phyloP scores from a whole-genome alignment of 2,888 invertebrate genomes.

The Agrochola macilenta region DNA sequence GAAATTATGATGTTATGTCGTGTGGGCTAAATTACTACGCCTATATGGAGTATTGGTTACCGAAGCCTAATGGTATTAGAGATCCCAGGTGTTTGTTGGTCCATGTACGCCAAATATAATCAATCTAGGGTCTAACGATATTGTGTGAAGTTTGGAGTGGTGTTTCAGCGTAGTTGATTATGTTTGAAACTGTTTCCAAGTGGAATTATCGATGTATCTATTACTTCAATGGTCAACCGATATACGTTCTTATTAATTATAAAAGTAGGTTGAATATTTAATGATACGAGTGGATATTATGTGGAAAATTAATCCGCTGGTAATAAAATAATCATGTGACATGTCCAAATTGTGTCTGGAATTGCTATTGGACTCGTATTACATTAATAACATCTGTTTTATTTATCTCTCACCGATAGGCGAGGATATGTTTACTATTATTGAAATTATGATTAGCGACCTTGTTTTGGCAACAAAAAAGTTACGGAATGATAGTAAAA shows the following conservation, averaged over 20 bases:
- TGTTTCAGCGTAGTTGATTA: slow-evolving; percentile 6
- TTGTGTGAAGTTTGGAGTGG: slow-evolving; percentile 9
- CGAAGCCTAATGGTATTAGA: slow-evolving; percentile 26
- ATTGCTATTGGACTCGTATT: slow-evolving; percentile 29
- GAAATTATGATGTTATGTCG: slow-evolving; percentile 13
- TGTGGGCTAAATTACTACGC: slow-evolving; percentile 6
- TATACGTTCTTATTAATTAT: background rate
- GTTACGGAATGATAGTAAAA: slow-evolving; percentile 18
- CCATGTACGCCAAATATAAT: slow-evolving; percentile 26
- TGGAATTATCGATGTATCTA: slow-evolving; percentile 20
- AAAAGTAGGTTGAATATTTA: slow-evolving; percentile 30
- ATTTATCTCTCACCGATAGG: slow-evolving; percentile 39
- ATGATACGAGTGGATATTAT: background rate
- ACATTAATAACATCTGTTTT: slow-evolving; percentile 58
- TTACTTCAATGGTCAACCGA: slow-evolving; percentile 5
- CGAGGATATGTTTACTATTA: slow-evolving; percentile 33
- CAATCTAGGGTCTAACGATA: background rate
- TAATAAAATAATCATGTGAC: slow-evolving; percentile 29
- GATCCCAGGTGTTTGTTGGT: slow-evolving; percentile 18
- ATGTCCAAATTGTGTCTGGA: slow-evolving; percentile 51
- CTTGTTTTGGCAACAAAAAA: slow-evolving; percentile 21
- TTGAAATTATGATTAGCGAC: slow-evolving; percentile 25
- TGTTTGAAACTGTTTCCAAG: slow-evolving; percentile 26
- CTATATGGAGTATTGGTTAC: slow-evolving; percentile 11
- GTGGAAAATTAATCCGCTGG: slow-evolving; percentile 15